Evolutionary conservation across 2,888 invertebrate species (phyloP), one percentile per base, ranked within the genome.

Genomic region (Marasmarcha lunaedactyla): DNA sequence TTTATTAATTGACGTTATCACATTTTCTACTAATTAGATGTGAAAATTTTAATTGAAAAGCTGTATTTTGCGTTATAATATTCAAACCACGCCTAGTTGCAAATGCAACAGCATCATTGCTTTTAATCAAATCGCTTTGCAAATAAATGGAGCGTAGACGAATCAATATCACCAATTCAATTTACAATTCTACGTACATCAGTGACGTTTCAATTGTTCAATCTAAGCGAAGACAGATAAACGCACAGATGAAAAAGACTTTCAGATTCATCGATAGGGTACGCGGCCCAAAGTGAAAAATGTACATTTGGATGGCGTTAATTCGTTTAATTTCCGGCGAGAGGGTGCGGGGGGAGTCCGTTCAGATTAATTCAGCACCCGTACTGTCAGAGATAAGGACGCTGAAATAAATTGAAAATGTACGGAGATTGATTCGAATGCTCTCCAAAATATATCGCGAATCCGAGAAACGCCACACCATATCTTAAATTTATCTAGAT

Each of bases 261-360:
- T 30, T 57, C 57, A 76, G 78, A 77, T 79, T 67, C 73, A 68
- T 79, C 69, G 78, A 79, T 79, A 71, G 73, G 67, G 73, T 65
- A 70, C 77, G 74, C 71, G 68, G 73, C 62, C 70, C 74, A 69
- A 72, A 79, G 81, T 83, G 83, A 83, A 83, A 83, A 83, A 83
- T 83, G 81, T 79, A 81, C 83, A 77, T 83, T 83, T 78, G 79
- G 83, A 83, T 76, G 76, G 81, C 79, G 81, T 83, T 84, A 84
- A 84, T 84, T 84, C 84, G 81, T 81, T 84, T 84, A 84, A 84
- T 84, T 84, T 84, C 84, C 84, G 84, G 81, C 72, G 73, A 70
- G 77, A 66, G 66, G 62, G 59, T 55, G 51, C 50, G 55, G 44
- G 50, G 50, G 59, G 60, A 60, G 73, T 69, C 68, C 71, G 73